phyloP scores from a whole-genome alignment of 2,113 vertebrate genomes.

The Forbesichthys agassizii region DNA sequence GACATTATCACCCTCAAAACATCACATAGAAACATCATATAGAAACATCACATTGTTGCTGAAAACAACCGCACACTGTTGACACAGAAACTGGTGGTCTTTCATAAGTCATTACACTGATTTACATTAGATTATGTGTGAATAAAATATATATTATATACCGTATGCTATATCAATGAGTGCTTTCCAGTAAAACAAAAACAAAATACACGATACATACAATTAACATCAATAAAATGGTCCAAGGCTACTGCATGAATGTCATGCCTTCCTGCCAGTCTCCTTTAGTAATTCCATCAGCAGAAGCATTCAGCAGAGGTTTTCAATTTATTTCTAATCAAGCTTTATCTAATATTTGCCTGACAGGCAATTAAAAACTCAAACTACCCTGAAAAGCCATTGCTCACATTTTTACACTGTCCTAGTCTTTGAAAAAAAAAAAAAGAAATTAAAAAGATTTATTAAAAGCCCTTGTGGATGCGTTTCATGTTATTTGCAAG shows the following conservation, averaged over 20 bases:
- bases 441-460: constrained; percentile 36
- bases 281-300: constrained; percentile 74
- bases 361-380: constrained; percentile 83
- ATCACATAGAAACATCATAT: neutral
- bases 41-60: constrained; percentile 20
- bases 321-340: constrained; percentile 85
- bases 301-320: constrained; percentile 77
- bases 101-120: neutral
- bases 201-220: constrained; percentile 66
- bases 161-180: neutral
- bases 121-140: neutral
- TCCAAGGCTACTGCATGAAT: constrained; percentile 56
- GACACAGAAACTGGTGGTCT: neutral
- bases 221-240: constrained; percentile 60
- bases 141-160: neutral
- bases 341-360: constrained; percentile 83
- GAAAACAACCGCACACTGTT: neutral
- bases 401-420: constrained; percentile 79
- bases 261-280: constrained; percentile 59
- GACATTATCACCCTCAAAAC: constrained; percentile 17
- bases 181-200: constrained; percentile 1
- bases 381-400: constrained; percentile 79
- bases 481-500: constrained; percentile 74
- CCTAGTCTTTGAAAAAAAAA: constrained; percentile 56
- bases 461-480: constrained; percentile 82